Evolutionary conservation across 2,888 invertebrate species (phyloP), one percentile per base, ranked within the genome.

Genomic region (Gari tellinella): DNA sequence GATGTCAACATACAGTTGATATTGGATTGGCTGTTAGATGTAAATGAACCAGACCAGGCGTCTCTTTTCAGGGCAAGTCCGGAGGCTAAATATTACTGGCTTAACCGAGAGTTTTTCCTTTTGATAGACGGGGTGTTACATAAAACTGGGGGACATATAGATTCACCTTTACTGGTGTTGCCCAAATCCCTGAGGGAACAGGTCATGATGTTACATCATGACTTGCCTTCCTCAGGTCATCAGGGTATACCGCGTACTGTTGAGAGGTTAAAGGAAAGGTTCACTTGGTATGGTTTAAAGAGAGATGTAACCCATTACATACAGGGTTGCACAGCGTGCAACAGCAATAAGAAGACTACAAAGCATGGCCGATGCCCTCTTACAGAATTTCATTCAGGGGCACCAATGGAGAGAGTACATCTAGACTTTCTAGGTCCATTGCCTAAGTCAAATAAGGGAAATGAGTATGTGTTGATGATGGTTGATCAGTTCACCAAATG

Each of bases 181-280:
- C 63, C 53, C 12, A 23, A 53, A 4, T 37, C 26, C 10, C 17
- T 63, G 21, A 40, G 53, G 21, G 31, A 63, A 45, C 40, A 40
- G n/a, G 45, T 43, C 15, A 41, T 63, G 14, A 21, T 26, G 15
- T 53, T 19, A 21, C 53, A 53, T 53, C 52, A 53, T 55, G 55
- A 69, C 43, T 48, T 69, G 17, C 62, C 69, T 19, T 69, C 62
- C 14, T 37, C 55, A 7, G 69, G 49, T 14, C 69, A 69, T 37
- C 62, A 69, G 23, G 62, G 49, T 15, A 51, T 62, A 23, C 57
- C 62, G 14, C 46, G 62, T 25, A 63, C 69, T 17, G 56, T 38
- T 26, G 48, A 5, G 8, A 55, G 26, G 41, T 25, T 64, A 25
- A 45, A 21, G 1, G 43, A 62, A 43, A 69, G 63, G 45, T 56